Evolutionary conservation across 2,113 vertebrate genomes (phyloP).

Genomic region (Chiloscyllium plagiosum): DNA sequence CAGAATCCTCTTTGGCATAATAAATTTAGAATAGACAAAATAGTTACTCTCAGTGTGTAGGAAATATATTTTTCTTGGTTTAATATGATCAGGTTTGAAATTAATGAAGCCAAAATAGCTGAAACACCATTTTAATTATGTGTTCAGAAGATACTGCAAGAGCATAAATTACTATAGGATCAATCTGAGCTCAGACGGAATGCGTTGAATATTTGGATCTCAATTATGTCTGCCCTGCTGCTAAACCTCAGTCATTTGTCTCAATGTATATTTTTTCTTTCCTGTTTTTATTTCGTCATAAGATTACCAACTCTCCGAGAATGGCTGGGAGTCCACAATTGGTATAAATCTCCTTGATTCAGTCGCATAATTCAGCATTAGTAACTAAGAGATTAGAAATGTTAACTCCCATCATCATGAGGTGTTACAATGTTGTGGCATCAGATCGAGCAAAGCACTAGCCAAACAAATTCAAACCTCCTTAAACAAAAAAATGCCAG

Average conservation of each 20-base stretch:
- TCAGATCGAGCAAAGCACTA: too few species aligned
- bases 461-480: too few species aligned
- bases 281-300: background rate
- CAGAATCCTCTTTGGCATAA: background rate
- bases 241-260: background rate
- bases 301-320: too few species aligned
- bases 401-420: too few species aligned
- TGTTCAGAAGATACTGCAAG: background rate
- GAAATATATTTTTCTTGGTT: background rate
- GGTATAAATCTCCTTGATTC: too few species aligned
- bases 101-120: background rate
- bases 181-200: background rate
- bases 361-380: too few species aligned
- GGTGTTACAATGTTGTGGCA: too few species aligned
- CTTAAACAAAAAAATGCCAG: too few species aligned
- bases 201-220: background rate
- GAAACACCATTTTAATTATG: background rate
- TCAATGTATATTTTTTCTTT: background rate
- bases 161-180: background rate
- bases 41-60: background rate
- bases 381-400: too few species aligned
- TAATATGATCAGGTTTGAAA: background rate
- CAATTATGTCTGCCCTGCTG: background rate
- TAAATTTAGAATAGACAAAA: background rate
- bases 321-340: too few species aligned